Base-by-base conservation (phyloP, 1,140 invertebrate genomes). In the Solenopsis invicta region DNA sequence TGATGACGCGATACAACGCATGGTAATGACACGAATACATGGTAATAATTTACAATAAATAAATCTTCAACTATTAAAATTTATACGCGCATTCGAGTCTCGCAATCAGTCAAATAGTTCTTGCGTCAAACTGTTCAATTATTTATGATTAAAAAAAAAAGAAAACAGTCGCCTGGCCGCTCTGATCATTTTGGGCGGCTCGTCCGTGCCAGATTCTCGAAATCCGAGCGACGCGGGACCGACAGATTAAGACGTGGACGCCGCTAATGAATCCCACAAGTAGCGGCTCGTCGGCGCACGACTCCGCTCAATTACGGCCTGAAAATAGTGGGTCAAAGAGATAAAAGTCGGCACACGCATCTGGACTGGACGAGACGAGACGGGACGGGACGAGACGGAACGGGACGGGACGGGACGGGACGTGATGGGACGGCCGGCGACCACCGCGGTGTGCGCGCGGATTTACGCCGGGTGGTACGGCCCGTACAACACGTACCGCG, bases 291-390 rank as follows among this genome's bases (percentile, higher is more conserved):
- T 13, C 52, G 34, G 21, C 54, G 69, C 71, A 41, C 71, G 69
- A 76, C 52, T 62, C 56, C 72, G 69, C 84, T 76, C 84, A 85
- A 85, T 77, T 67, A 77, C 84, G 21, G 61, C 80, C 80, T 84
- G 69, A 84, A 84, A 84, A 75, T 84, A 84, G 54, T 84, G 41
- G 80, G 45, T 84, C 80, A 71, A 72, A 64, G 48, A 85, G 80
- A 87, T 75, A 61, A 62, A 78, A 85, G 86, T 72, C 64, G 86
- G 54, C 66, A 34, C 69, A 34, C 69, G 64, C 61, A 87, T 71
- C 78, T 87, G 52, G 48, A 84, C 85, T 24, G 62, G 66, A 21
- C 59, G 75, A 4, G 18, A 41, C 34, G 37, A 34, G 71, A 37
- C 29, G 37, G 45, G n/a, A n/a, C n/a, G n/a, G n/a, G n/a, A n/a